Base-by-base conservation (phyloP, 1,140 invertebrate genomes). In the Sminthurinus signatus region DNA sequence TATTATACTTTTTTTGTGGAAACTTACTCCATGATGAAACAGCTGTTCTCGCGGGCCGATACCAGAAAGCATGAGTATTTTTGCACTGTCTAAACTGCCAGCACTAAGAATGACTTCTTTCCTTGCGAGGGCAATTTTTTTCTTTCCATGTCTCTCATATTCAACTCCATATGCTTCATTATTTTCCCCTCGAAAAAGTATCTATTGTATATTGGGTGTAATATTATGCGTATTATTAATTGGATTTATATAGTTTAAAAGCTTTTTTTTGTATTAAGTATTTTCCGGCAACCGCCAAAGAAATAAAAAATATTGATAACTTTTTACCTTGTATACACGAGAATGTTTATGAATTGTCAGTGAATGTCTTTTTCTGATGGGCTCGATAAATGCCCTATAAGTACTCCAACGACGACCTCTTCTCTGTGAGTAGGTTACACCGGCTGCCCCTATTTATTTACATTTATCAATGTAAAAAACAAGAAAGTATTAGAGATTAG, bases 141-240 rank as follows among this genome's bases (percentile, higher is more conserved):
- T 27, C 42, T 58, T 51, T 4, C 70, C 70, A 48, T 72, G 70
- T n/a, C 61, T 56, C 1, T 28, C 42, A 36, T 69, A 72, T 31
- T 72, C 70, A n/a, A 72, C 65, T 25, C 70, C 70, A 58, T 69
- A 72, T 0, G 70, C 70, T 56, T 72, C 70, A 48, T 72, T 72
- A n/a, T 72, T 66, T 8, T 48, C 43, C n/a, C 70, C 70, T 14
- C 62, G 51, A 21, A 72, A 62, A 15, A 72, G 48, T n/a, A 72
- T 39, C 70, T 69, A 19, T 29, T n/a, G n/a, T n/a, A n/a, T n/a
- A n/a, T n/a, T n/a, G n/a, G n/a, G n/a, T n/a, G n/a, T n/a, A n/a
- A n/a, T n/a, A n/a, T n/a, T n/a, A n/a, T n/a, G n/a, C n/a, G n/a
- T n/a, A n/a, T n/a, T n/a, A n/a, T n/a, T n/a, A n/a, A n/a, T n/a